These are phyloP conservation scores for Adelphocoris suturalis DNA, from an alignment of 2,888 invertebrate genomes.

Conservation along the genomic window DNA sequence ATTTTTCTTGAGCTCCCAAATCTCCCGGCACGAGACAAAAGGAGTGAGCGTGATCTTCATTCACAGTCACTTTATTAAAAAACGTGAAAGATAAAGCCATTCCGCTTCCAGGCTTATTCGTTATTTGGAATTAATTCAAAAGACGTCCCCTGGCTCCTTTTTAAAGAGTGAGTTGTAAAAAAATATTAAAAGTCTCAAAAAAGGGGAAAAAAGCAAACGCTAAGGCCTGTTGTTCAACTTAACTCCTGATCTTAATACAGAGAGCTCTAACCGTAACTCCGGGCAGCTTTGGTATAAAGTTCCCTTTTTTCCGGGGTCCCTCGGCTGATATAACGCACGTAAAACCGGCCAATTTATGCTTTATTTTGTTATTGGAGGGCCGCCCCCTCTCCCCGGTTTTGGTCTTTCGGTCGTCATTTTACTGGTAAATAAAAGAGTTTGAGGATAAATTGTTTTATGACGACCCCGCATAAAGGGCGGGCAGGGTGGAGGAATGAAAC, in stretches of 20 bases:
- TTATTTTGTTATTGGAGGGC: constrained; percentile 67
- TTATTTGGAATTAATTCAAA: constrained; percentile 66
- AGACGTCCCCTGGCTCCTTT: constrained; percentile 36
- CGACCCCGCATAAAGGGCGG: neutral
- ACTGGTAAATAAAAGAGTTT: constrained; percentile 52
- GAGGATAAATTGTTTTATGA: constrained; percentile 68
- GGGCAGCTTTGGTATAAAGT: neutral
- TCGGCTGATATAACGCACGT: constrained; percentile 55
- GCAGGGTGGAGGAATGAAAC: neutral
- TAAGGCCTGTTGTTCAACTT: constrained; percentile 47
- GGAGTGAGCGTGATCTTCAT: constrained; percentile 2
- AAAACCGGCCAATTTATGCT: constrained; percentile 69
- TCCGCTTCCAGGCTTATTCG: neutral
- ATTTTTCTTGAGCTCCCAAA: neutral
- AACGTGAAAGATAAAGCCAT: constrained; percentile 42
- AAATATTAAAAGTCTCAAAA: constrained; percentile 38
- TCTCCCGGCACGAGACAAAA: neutral
- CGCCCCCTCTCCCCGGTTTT: neutral
- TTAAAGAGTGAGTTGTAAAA: constrained; percentile 48
- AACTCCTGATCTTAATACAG: constrained; percentile 62
- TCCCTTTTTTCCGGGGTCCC: constrained; percentile 18
- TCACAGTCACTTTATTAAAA: constrained; percentile 37
- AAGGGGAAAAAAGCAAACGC: constrained; percentile 25
- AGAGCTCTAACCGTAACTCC: constrained; percentile 47
- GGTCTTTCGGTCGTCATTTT: neutral